Percentiles rank a stretch among this genome's conserved stretches.
Conservation (phyloP, 1,140 invertebrate genomes). For the Bactericera cockerelli region DNA sequence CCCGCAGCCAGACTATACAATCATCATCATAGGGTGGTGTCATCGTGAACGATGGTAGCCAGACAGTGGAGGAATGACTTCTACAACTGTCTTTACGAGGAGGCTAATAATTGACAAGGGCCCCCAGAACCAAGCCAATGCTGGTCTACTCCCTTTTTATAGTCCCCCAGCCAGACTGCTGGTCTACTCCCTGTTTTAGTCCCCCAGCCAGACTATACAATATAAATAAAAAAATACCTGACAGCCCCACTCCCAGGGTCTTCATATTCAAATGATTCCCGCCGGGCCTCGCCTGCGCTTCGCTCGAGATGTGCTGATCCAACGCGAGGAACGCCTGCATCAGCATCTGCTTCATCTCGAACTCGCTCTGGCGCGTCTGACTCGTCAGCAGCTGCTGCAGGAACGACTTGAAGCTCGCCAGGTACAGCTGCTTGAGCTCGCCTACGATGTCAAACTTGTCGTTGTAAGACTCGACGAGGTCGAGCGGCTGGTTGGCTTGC, state of each 20-base stretch:
- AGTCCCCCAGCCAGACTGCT: too few relatives aligned
- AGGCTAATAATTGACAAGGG: too few relatives aligned
- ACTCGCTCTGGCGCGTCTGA: slow-evolving; percentile 32
- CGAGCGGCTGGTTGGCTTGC: slow-evolving; percentile 28
- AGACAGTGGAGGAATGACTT: too few relatives aligned
- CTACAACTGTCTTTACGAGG: too few relatives aligned
- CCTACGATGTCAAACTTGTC: slow-evolving; percentile 52
- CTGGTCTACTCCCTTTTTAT: too few relatives aligned
- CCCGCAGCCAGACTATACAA: too few relatives aligned
- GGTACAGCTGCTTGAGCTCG: slow-evolving; percentile 54
- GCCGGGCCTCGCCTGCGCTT: slow-evolving; percentile 20
- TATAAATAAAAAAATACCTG: too few relatives aligned
- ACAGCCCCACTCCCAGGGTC: slow-evolving; percentile 70
- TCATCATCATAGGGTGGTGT: too few relatives aligned
- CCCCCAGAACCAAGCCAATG: too few relatives aligned
- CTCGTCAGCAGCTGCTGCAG: slow-evolving; percentile 29
- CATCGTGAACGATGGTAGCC: too few relatives aligned
- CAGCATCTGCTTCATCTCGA: slow-evolving; percentile 57
- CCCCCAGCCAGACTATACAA: too few relatives aligned
- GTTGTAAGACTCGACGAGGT: slow-evolving; percentile 47
- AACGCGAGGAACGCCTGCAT: slow-evolving; percentile 52
- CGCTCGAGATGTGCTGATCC: slow-evolving; percentile 56
- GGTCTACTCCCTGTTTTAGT: too few relatives aligned
- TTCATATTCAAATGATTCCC: slow-evolving; percentile 30
- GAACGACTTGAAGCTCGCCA: slow-evolving; percentile 43